A percentile compares a stretch with the other conserved stretches of the same genome.
phyloP scores from a whole-genome alignment of 2,797 vertebrate species.

The Gallinago stenura region DNA sequence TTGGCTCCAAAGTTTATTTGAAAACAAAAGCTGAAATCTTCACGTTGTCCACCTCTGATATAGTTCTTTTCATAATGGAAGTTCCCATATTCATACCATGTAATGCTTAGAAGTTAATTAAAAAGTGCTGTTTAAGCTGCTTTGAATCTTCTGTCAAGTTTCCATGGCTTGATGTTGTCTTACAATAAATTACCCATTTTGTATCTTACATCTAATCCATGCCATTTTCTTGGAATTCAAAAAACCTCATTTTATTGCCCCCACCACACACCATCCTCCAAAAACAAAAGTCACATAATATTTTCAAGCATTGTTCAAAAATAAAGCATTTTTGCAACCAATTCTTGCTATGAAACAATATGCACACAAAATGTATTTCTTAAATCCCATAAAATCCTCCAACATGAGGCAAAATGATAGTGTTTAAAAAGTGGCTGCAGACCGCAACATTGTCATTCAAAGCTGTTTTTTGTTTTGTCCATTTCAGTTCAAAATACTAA shows the following conservation, averaged over 20 bases:
- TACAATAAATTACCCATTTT: slow-evolving; percentile 90
- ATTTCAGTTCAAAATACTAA: slow-evolving; percentile 89
- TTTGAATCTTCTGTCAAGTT: slow-evolving; percentile 94
- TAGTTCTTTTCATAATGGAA: slow-evolving; percentile 80
- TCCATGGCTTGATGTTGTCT: slow-evolving; percentile 97
- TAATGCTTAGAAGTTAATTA: slow-evolving; percentile 83
- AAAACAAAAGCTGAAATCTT: slow-evolving; percentile 80
- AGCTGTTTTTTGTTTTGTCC: slow-evolving; percentile 81
- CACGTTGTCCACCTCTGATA: slow-evolving; percentile 79
- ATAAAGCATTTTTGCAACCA: slow-evolving; percentile 92
- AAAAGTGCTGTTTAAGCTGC: slow-evolving; percentile 87
- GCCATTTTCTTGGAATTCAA: slow-evolving; percentile 91
- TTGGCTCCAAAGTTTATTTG: slow-evolving; percentile 78
- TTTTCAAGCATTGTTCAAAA: slow-evolving; percentile 94
- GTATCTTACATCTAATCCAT: slow-evolving; percentile 90
- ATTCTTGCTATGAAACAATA: slow-evolving; percentile 92
- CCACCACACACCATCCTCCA: slow-evolving; percentile 87
- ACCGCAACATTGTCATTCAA: slow-evolving; percentile 80
- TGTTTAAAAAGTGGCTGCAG: slow-evolving; percentile 81
- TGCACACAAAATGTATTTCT: slow-evolving; percentile 87
- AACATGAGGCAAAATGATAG: slow-evolving; percentile 85
- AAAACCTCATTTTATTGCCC: slow-evolving; percentile 89
- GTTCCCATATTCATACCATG: slow-evolving; percentile 81
- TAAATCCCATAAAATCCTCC: slow-evolving; percentile 85
- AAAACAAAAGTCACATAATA: slow-evolving; percentile 88